Conservation (phyloP, 1,140 invertebrate species). For the Heliothis subflexa region DNA sequence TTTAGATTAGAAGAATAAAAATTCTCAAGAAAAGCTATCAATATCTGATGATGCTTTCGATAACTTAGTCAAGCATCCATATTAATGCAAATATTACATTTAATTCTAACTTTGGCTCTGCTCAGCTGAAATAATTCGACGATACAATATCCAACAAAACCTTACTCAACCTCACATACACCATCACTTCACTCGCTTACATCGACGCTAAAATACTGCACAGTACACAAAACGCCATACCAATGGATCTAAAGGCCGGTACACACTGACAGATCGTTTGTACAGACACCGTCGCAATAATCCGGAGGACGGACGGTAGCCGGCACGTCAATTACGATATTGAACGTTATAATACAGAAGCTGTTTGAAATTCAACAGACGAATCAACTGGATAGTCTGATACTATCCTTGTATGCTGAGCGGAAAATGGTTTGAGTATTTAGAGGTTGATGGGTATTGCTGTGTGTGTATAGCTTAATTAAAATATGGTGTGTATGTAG, state of each 20-base stretch:
- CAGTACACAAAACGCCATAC: neutral
- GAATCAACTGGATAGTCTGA: conserved; percentile 23
- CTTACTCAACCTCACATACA: too few relatives aligned
- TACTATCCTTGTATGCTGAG: neutral
- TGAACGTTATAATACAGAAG: conserved; percentile 53
- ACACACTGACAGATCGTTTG: conserved; percentile 21
- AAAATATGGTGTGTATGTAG: neutral
- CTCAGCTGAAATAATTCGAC: too few relatives aligned
- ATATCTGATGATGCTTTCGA: too few relatives aligned
- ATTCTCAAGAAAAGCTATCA: too few relatives aligned
- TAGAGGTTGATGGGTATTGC: neutral
- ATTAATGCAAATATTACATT: too few relatives aligned
- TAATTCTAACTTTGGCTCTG: too few relatives aligned
- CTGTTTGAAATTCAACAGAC: conserved; percentile 34
- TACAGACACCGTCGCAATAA: conserved; percentile 41
- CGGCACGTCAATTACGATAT: conserved; percentile 71
- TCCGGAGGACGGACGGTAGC: conserved; percentile 49
- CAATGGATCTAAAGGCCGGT: neutral
- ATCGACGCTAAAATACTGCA: neutral
- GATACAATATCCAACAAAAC: too few relatives aligned
- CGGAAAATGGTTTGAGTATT: conserved; percentile 1
- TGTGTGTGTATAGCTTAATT: neutral
- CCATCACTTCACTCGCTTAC: neutral
- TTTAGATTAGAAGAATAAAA: too few relatives aligned
- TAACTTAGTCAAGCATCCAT: too few relatives aligned